Evolutionary conservation across 1,140 invertebrate species (phyloP), one percentile per base, ranked within the genome.

Genomic region (Bombyx mandarina): DNA sequence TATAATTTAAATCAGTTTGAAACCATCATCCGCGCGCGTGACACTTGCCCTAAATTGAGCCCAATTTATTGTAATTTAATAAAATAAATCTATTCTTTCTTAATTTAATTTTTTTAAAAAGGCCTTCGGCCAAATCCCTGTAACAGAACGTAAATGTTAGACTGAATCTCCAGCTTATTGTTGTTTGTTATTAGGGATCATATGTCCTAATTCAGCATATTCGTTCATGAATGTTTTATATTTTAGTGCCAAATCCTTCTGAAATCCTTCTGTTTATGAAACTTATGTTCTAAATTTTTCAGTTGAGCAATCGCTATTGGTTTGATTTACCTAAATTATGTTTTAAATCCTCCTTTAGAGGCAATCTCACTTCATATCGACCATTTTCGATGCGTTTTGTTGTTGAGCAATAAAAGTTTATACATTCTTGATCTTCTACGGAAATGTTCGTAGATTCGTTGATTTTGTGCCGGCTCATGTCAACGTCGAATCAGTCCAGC

Each of bases 251-350:
- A 66, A 48, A 8, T 62, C 46, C 18, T 55, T 10, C 6, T 18
- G 12, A 18, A 18, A 18, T 18, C 12, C 12, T 18, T 18, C 12
- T 62, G 26, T 18, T 64, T 64, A 1, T 54, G 44, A 10, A 69
- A 56, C 9, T 46, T 60, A 26, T 55, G 50, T 60, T 69, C 63
- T 58, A 66, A 54, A 42, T 55, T 53, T 6, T 22, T 22, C 56
- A 69, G 66, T 61, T 69, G 67, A 2, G 64, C 67, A 10, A 69
- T 45, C 5, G 66, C 60, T 50, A 54, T 63, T 9, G 43, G 9
- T 48, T 60, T 64, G 65, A 62, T 7, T 49, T 45, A 43, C 59
- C 62, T 54, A 67, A 43, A 9, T 57, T 64, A 8, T 60, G 45
- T 12, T 49, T 22, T 47, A 48, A 22, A 3, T 60, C 52, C 12